A percentile compares a stretch with the other conserved stretches of the same genome.
These are phyloP conservation scores for Turdus rufiventris DNA, from an alignment of 2,113 vertebrate genomes.

Conservation along the genomic window DNA sequence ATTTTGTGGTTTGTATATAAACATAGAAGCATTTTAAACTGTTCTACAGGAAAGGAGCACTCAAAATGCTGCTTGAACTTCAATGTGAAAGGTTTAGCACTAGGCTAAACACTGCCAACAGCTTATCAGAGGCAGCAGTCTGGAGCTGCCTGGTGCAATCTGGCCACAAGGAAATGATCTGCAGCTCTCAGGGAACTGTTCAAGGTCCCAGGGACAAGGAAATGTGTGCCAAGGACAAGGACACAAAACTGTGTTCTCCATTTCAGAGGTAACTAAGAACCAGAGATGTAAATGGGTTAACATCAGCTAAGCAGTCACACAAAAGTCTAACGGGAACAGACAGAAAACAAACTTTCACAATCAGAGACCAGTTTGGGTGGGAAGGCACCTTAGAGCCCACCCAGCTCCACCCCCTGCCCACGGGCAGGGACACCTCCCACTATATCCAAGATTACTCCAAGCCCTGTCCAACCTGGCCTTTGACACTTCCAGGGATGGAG, in stretches of 20 bases:
- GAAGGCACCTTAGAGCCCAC: neutral
- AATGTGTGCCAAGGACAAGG: neutral
- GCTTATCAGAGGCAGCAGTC: neutral
- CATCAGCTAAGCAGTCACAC: neutral
- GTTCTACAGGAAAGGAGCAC: neutral
- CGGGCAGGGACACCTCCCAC: neutral
- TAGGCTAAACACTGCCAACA: neutral
- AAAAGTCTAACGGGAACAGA: neutral
- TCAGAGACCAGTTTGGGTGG: neutral
- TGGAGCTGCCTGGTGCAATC: neutral
- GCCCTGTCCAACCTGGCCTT: fast-evolving
- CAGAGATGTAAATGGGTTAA: neutral
- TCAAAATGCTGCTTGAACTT: neutral
- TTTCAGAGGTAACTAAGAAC: neutral
- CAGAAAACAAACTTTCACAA: neutral
- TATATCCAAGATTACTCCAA: fast-evolving
- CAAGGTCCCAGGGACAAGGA: neutral
- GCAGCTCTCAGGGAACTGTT: neutral
- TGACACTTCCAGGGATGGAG: fast-evolving
- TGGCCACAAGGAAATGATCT: neutral
- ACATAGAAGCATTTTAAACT: neutral
- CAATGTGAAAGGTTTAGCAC: neutral
- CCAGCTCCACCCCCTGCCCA: fast-evolving
- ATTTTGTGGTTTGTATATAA: neutral
- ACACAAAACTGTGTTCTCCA: neutral